Evolutionary conservation across 2,888 invertebrate species (phyloP).

Genomic region (Mechanitis mazaeus): DNA sequence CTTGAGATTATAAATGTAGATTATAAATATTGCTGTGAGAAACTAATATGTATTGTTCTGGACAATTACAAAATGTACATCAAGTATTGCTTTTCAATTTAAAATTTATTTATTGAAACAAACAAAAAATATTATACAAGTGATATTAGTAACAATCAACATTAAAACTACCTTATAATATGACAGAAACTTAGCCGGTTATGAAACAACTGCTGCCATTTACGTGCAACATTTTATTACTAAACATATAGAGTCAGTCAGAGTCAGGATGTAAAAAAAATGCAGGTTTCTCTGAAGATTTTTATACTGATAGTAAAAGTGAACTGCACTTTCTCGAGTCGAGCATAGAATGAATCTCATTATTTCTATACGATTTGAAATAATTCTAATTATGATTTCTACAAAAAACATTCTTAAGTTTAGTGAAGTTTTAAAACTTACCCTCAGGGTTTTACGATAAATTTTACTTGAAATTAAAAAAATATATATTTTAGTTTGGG

Average conservation of each 20-base stretch:
- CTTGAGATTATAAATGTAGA: neutral
- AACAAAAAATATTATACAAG: neutral
- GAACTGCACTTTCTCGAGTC: neutral
- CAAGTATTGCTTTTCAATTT: neutral
- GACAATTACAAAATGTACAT: too few relatives aligned
- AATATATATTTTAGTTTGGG: too few relatives aligned
- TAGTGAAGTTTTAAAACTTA: neutral
- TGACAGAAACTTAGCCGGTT: slow-evolving; percentile 37
- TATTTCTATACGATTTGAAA: neutral
- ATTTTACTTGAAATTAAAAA: neutral
- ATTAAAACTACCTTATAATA: neutral
- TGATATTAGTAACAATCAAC: neutral
- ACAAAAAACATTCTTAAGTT: neutral
- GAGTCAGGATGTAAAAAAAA: neutral
- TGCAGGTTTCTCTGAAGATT: neutral
- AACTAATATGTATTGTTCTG: neutral
- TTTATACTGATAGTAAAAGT: slow-evolving; percentile 2
- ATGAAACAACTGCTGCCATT: slow-evolving; percentile 38
- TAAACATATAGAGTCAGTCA: slow-evolving; percentile 43
- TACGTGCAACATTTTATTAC: slow-evolving; percentile 62
- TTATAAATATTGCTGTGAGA: neutral
- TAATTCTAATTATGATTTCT: neutral
- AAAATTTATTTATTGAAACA: neutral
- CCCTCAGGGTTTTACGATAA: slow-evolving; percentile 3
- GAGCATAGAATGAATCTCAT: neutral